Conservation (phyloP, 2,797 vertebrate species). For the Myioborus miniatus region DNA sequence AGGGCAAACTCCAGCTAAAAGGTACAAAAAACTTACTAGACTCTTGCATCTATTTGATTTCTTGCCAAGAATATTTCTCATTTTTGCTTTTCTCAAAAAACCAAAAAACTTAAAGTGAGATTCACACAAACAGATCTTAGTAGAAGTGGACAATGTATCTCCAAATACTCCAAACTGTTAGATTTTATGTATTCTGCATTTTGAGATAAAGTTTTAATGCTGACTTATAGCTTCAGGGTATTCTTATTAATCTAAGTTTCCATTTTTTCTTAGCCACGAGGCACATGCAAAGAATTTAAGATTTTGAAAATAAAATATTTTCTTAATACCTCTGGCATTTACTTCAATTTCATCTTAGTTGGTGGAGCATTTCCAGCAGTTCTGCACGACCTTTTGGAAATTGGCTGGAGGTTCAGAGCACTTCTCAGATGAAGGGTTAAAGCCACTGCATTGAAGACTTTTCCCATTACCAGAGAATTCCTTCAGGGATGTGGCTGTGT, state of each 20-base stretch:
- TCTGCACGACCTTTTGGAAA: neutral
- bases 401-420: neutral
- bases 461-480: neutral
- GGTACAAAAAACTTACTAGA: neutral
- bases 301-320: neutral
- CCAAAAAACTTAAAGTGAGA: neutral
- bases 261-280: neutral
- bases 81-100: neutral
- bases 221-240: neutral
- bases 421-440: neutral
- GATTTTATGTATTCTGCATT: neutral
- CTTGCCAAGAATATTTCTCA: neutral
- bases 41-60: neutral
- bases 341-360: neutral
- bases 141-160: neutral
- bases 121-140: neutral
- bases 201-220: neutral
- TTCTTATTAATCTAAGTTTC: neutral
- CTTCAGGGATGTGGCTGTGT: neutral
- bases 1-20: neutral
- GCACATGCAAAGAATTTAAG: neutral
- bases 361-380: neutral
- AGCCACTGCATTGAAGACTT: neutral
- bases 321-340: neutral
- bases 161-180: neutral